phyloP scores from a whole-genome alignment of 2,888 invertebrate genomes.

The Thelaira solivaga region DNA sequence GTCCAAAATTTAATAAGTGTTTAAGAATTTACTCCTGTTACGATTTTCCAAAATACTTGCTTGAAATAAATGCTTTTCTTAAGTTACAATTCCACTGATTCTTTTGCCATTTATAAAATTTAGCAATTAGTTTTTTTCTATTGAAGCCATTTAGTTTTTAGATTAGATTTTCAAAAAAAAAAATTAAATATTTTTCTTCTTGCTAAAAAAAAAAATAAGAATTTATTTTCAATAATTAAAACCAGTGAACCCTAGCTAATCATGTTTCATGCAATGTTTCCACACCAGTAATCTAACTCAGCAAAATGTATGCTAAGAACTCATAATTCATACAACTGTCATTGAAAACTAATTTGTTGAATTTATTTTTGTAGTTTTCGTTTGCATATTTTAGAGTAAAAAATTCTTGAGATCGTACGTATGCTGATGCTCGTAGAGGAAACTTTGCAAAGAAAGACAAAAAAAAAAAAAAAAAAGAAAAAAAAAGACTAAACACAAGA shows the following conservation, averaged over 20 bases:
- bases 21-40: no score
- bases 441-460: constrained; percentile 10
- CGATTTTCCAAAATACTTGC: no score
- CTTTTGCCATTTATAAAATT: no score
- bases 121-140: no score
- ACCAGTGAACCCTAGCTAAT: constrained; percentile 17
- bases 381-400: constrained; percentile 48
- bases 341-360: constrained; percentile 62
- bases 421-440: constrained; percentile 28
- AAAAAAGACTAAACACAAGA: constrained; percentile 55
- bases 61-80: no score
- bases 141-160: no score
- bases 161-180: no score
- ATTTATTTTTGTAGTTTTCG: constrained; percentile 31
- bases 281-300: constrained; percentile 40
- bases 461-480: no score
- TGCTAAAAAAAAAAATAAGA: not conserved
- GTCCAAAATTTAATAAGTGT: no score
- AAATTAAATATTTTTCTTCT: no score
- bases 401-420: constrained; percentile 50
- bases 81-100: no score
- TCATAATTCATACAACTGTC: constrained; percentile 62
- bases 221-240: constrained; percentile 5
- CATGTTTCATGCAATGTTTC: constrained; percentile 23
- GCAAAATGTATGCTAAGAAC: constrained; percentile 45